Evolutionary conservation across 1,140 invertebrate species (phyloP).

Genomic region (Caerostris darwini): DNA sequence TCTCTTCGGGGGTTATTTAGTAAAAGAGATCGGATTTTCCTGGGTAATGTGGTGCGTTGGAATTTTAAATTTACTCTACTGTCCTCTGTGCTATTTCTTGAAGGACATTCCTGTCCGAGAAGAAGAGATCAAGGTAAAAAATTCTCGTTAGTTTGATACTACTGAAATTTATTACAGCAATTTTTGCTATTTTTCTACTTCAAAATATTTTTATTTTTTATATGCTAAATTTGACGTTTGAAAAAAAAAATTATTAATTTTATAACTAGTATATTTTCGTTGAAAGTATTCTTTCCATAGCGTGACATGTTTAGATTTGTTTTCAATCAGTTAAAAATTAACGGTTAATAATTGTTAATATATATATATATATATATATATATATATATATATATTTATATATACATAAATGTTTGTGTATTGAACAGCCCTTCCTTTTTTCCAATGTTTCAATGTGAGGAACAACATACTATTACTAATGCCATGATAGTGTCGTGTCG

Average conservation of each 20-base stretch:
- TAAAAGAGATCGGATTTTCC: conserved; percentile 87
- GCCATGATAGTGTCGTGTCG: too few relatives aligned
- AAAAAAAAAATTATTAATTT: not conserved
- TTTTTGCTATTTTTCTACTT: too few relatives aligned
- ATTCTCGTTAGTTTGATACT: not conserved
- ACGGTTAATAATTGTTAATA: too few relatives aligned
- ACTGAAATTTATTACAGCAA: not conserved
- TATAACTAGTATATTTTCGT: not conserved
- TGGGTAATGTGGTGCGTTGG: conserved; percentile 88
- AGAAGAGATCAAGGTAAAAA: conserved; percentile 59
- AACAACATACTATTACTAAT: too few relatives aligned
- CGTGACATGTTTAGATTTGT: not conserved
- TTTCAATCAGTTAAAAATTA: too few relatives aligned
- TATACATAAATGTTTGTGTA: too few relatives aligned
- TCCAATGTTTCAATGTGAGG: too few relatives aligned
- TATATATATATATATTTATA: too few relatives aligned
- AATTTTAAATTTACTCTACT: conserved; percentile 87
- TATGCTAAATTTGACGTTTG: too few relatives aligned
- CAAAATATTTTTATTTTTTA: too few relatives aligned
- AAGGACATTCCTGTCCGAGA: conserved; percentile 70
- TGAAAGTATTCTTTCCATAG: not conserved
- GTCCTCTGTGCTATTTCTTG: conserved; percentile 84
- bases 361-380: too few relatives aligned
- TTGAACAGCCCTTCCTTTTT: too few relatives aligned
- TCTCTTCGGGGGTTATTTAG: conserved; percentile 87